These are phyloP conservation scores for Bradypodion pumilum DNA, from an alignment of 2,797 vertebrate species.

Conservation along the genomic window DNA sequence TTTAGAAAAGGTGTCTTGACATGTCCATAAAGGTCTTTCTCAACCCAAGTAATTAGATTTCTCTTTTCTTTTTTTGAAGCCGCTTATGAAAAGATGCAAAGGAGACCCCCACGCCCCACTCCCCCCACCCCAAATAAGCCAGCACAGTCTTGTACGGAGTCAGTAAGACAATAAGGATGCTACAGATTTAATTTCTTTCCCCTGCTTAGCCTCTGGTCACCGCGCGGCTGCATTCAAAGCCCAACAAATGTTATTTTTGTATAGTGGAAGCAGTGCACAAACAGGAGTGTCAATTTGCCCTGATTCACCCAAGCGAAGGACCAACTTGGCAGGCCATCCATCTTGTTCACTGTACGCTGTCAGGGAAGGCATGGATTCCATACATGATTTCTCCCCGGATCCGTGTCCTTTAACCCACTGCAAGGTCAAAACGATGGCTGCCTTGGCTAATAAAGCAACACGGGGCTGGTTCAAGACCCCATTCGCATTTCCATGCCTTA, in stretches of 20 bases:
- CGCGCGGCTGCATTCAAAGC: conserved; percentile 64
- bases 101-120: conserved; percentile 15
- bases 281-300: conserved; percentile 76
- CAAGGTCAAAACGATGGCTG: conserved; percentile 80
- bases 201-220: conserved; percentile 67
- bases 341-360: conserved; percentile 82
- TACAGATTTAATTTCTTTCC: conserved; percentile 69
- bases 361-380: conserved; percentile 77
- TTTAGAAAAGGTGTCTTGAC: conserved; percentile 12
- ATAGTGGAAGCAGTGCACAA: conserved; percentile 69
- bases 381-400: conserved; percentile 78
- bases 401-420: conserved; percentile 81
- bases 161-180: conserved; percentile 61
- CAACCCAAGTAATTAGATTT: conserved; percentile 40
- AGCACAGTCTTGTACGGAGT: conserved; percentile 55
- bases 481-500: conserved; percentile 56
- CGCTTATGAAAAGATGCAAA: conserved; percentile 52
- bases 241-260: conserved; percentile 77
- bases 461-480: conserved; percentile 36
- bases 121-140: no score
- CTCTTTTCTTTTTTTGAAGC: background rate
- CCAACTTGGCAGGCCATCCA: conserved; percentile 80
- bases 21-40: conserved; percentile 28
- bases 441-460: conserved; percentile 62
- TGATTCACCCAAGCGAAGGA: conserved; percentile 79